These are phyloP conservation scores for Phorcus lineatus DNA, from an alignment of 2,888 invertebrate species.

Conservation along the genomic window DNA sequence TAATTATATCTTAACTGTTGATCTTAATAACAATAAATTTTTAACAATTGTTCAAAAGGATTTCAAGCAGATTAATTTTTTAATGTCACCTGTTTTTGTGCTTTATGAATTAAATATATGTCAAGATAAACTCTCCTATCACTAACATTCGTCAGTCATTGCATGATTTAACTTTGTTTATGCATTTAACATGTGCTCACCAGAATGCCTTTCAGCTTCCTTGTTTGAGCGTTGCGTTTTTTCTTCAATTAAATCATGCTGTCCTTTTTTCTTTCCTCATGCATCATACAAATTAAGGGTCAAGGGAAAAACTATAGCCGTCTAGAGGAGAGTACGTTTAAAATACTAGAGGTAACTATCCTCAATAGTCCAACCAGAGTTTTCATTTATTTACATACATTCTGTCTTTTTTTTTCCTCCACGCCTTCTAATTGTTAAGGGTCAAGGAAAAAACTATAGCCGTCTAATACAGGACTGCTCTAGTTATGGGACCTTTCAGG, in stretches of 20 bases:
- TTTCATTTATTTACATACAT: conserved; percentile 4
- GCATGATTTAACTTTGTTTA: too few relatives aligned
- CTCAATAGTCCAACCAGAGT: background rate
- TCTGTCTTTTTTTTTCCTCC: conserved; percentile 22
- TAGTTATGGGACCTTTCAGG: conserved; percentile 59
- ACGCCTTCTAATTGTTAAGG: conserved; percentile 37
- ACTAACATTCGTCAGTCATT: too few relatives aligned
- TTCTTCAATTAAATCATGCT: background rate
- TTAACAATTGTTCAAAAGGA: too few relatives aligned
- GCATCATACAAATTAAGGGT: conserved; percentile 34
- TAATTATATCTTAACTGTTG: too few relatives aligned
- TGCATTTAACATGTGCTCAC: too few relatives aligned
- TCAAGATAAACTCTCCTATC: too few relatives aligned
- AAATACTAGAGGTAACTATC: conserved; percentile 26
- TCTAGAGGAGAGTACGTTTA: conserved; percentile 48
- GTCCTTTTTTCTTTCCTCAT: background rate
- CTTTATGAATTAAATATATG: too few relatives aligned
- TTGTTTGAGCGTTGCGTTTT: too few relatives aligned
- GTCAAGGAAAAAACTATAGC: conserved; percentile 52
- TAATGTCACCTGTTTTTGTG: too few relatives aligned
- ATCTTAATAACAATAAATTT: too few relatives aligned
- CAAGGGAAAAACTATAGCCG: conserved; percentile 50
- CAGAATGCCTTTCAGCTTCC: too few relatives aligned
- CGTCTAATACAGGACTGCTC: conserved; percentile 49
- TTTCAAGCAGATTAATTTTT: too few relatives aligned